phyloP scores from a whole-genome alignment of 35 echinoderm and acorn worm species.

The Amphiura filiformis region DNA sequence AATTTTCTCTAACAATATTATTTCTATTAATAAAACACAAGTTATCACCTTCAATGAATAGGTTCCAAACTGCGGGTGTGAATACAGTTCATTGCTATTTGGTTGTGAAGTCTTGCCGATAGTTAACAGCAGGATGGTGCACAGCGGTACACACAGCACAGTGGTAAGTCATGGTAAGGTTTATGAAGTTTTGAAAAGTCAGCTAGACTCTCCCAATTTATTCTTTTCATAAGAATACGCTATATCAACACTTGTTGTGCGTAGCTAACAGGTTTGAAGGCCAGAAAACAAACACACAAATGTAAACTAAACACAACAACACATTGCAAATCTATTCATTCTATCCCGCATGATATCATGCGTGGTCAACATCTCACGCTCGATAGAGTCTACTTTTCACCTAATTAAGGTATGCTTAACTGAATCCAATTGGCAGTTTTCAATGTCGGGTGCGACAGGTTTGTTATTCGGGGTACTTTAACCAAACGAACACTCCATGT shows the following conservation, averaged over 20 bases:
- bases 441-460: not conserved
- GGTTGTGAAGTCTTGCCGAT: too few relatives aligned
- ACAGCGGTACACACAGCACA: too few relatives aligned
- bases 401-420: not conserved
- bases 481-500: not conserved
- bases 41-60: too few relatives aligned
- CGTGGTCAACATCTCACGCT: not conserved
- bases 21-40: too few relatives aligned
- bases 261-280: not conserved
- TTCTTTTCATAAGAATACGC: too few relatives aligned
- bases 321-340: not conserved
- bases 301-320: not conserved
- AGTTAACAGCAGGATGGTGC: too few relatives aligned
- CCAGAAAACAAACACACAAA: constrained; percentile 2
- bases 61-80: too few relatives aligned
- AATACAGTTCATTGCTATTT: too few relatives aligned
- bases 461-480: not conserved
- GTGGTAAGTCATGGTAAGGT: too few relatives aligned
- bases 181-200: too few relatives aligned
- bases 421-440: not conserved
- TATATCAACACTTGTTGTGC: not conserved
- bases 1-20: too few relatives aligned
- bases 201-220: too few relatives aligned
- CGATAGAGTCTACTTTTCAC: not conserved
- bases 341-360: not conserved